Base-by-base conservation (phyloP, 2,888 invertebrate species). In the Drepanosiphum platanoidis region DNA sequence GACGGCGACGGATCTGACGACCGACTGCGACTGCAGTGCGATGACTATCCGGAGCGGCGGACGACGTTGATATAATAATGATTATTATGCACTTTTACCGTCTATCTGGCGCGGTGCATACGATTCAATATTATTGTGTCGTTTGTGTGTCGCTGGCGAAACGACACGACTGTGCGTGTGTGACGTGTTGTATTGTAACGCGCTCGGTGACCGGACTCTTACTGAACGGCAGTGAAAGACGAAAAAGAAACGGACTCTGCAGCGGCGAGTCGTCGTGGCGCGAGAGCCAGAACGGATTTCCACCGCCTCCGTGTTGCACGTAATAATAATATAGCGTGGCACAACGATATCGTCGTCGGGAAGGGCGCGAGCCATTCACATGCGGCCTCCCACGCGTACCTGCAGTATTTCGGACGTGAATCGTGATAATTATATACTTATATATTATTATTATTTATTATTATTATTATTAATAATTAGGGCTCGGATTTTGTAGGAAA, bases 141-240 rank as follows among this genome's bases (percentile, higher is more conserved):
- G n/a, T 27, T 7, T 61, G 27, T 58, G 75, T 34, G 34, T 58
- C 34, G 36, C 34, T 27, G 78, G 30, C 39, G 15, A 22, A 22
- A 18, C 18, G 52, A 22, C 52, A n/a, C 9, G n/a, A n/a, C 58
- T 75, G 58, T n/a, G 18, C 32, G 34, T 13, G 34, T 4, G n/a
- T 58, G 13, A 46, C 30, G 4, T 4, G 39, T 9, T 39, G 39
- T n/a, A 9, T 9, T 39, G 52, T n/a, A 42, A 22, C 52, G 52
- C 52, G 46, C n/a, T 58, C 61, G 61, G 32, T 39, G 42, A 64
- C 72, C 46, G 42, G 64, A 52, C 52, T 72, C 34, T 30, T 61
- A 64, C 72, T 74, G 82, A 75, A 75, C 75, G n/a, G 36, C 52
- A 36, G 68, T 3, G 61, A 82, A 42, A 64, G 64, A 46, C 34